Conservation (phyloP, 2,888 invertebrate genomes). For the Achlya flavicornis region DNA sequence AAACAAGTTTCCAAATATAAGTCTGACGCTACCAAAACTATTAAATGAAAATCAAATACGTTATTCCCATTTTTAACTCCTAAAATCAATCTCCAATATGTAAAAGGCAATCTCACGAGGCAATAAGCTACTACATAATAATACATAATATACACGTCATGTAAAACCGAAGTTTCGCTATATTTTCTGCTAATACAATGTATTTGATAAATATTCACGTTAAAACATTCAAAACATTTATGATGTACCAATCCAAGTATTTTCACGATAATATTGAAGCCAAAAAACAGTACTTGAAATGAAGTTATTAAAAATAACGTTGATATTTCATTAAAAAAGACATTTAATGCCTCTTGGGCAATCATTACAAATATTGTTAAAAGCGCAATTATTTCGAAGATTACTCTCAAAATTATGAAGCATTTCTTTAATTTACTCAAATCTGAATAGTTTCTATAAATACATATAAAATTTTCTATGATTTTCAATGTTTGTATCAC, state of each 20-base stretch:
- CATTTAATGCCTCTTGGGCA: neutral
- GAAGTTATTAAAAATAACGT: neutral
- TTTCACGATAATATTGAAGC: neutral
- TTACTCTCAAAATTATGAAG: neutral
- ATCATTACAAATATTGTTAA: neutral
- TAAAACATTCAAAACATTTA: neutral
- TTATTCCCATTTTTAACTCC: neutral
- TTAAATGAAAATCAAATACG: neutral
- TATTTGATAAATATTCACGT: neutral
- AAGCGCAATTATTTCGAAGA: neutral
- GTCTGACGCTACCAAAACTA: neutral
- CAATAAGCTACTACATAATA: neutral
- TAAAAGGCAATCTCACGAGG: neutral
- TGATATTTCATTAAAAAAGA: neutral
- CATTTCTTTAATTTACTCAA: neutral
- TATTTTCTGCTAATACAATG: neutral
- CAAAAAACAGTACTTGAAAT: neutral
- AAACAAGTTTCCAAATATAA: neutral
- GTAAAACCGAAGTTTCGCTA: neutral
- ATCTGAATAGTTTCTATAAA: neutral
- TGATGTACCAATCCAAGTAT: neutral
- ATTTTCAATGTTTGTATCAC: neutral
- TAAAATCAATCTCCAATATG: neutral
- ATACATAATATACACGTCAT: neutral
- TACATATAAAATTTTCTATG: neutral